Conservation (phyloP, 2,113 vertebrate genomes). For the Campylomormyrus numenius region DNA sequence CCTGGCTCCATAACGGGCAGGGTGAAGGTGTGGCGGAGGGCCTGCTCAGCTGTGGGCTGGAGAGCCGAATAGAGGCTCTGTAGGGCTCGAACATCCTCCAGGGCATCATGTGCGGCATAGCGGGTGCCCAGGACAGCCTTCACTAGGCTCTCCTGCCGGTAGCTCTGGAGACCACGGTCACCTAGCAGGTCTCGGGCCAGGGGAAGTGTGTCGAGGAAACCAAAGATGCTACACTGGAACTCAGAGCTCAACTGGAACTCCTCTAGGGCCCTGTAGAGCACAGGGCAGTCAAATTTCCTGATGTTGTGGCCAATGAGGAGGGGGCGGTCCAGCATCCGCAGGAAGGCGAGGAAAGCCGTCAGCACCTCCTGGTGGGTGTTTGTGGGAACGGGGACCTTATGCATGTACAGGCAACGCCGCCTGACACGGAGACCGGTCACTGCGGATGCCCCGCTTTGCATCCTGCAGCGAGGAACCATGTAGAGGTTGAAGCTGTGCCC, state of each 20-base stretch:
- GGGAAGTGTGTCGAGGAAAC: slow-evolving; percentile 51
- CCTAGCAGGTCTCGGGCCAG: slow-evolving; percentile 2
- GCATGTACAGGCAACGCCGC: not conserved
- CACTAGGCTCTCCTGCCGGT: slow-evolving; percentile 42
- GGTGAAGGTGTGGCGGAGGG: not conserved
- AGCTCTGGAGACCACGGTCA: not conserved
- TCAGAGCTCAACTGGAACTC: slow-evolving; percentile 26
- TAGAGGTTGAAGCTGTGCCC: slow-evolving; percentile 40
- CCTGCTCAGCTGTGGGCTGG: not conserved
- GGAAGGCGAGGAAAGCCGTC: slow-evolving; percentile 45
- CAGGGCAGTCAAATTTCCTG: slow-evolving; percentile 42
- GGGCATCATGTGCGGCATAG: slow-evolving; percentile 52
- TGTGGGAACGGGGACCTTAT: not conserved
- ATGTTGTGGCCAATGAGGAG: slow-evolving; percentile 53
- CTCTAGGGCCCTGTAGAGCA: slow-evolving; percentile 41
- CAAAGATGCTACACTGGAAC: slow-evolving; percentile 32
- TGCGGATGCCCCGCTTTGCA: slow-evolving; percentile 18
- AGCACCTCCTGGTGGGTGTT: slow-evolving; percentile 31
- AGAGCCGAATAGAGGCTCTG: slow-evolving; percentile 38
- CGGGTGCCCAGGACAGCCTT: slow-evolving; percentile 26
- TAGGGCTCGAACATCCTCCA: slow-evolving; percentile 44
- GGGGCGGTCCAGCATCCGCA: slow-evolving; percentile 38
- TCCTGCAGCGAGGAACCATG: slow-evolving; percentile 33
- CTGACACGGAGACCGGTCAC: slow-evolving; percentile 45
- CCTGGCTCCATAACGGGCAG: not conserved